These are phyloP conservation scores for Pyrocephalus nanus DNA, from an alignment of 2,797 vertebrate species.

Conservation along the genomic window DNA sequence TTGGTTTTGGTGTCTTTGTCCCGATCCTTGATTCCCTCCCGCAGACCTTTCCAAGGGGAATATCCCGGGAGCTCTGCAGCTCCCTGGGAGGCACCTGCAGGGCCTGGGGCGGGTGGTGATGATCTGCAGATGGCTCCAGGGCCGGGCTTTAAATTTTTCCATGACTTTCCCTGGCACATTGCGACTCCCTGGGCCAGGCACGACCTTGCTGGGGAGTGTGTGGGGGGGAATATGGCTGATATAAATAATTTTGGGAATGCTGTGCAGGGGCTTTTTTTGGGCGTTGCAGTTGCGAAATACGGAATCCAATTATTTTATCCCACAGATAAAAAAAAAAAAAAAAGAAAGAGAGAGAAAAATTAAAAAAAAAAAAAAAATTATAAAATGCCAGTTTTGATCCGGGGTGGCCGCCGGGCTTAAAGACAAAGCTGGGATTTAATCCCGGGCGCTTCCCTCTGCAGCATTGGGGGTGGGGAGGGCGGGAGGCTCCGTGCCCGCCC, in stretches of 20 bases:
- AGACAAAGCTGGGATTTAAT: not conserved
- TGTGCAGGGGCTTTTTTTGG: not conserved
- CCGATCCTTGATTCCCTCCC: not conserved
- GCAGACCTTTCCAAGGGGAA: not conserved
- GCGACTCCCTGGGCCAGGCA: not conserved
- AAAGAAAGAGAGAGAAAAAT: too few species aligned
- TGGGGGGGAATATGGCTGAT: not conserved
- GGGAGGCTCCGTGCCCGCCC: not conserved
- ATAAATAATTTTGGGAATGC: not conserved
- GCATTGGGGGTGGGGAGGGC: slow-evolving; percentile 3
- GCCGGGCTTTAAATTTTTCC: not conserved
- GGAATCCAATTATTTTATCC: not conserved
- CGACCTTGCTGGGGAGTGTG: not conserved
- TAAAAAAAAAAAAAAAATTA: not conserved
- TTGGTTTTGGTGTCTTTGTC: not conserved
- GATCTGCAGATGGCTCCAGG: not conserved
- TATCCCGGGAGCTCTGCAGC: not conserved
- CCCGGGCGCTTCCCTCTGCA: not conserved
- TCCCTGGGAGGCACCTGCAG: not conserved
- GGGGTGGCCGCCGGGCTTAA: not conserved
- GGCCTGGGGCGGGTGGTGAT: not conserved
- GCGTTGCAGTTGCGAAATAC: not conserved
- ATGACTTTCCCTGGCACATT: not conserved
- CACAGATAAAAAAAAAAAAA: not conserved
- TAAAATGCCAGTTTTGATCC: not conserved